Evolutionary conservation across 1,140 invertebrate genomes (phyloP).

Genomic region (Chionoecetes opilio): DNA sequence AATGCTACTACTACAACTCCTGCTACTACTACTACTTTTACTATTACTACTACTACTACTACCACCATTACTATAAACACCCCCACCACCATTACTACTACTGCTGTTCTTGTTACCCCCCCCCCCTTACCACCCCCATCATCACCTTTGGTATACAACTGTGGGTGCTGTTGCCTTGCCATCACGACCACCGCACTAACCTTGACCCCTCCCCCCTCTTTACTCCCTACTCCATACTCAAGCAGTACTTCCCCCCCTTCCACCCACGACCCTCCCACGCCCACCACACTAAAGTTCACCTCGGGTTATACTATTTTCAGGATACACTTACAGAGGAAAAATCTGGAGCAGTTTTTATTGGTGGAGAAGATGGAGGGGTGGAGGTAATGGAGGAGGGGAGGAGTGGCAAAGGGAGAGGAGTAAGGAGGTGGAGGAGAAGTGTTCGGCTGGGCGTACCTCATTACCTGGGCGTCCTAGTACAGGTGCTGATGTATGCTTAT

Average conservation of each 20-base stretch:
- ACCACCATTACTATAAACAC: too few relatives aligned
- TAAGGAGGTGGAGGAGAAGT: neutral
- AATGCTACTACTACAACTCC: neutral
- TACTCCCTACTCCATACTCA: too few relatives aligned
- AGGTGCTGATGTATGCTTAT: conserved; percentile 28
- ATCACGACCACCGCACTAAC: neutral
- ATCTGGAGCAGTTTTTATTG: too few relatives aligned
- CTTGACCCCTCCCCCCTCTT: neutral
- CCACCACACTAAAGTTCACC: neutral
- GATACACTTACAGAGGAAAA: neutral
- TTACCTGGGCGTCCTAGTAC: conserved; percentile 24
- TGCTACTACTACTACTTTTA: too few relatives aligned
- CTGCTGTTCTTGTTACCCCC: neutral
- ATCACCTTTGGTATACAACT: too few relatives aligned
- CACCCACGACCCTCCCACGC: neutral
- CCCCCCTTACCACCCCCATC: neutral
- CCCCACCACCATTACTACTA: neutral
- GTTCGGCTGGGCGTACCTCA: neutral
- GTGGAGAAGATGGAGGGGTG: neutral
- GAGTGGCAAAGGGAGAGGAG: neutral
- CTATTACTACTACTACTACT: neutral
- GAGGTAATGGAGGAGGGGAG: neutral
- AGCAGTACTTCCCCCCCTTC: neutral
- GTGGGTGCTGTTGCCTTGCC: neutral
- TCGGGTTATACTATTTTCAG: neutral